A percentile compares a stretch with the other conserved stretches of the same genome.
These are phyloP conservation scores for Clarias gariepinus DNA, from an alignment of 2,113 vertebrate species.

Conservation along the genomic window DNA sequence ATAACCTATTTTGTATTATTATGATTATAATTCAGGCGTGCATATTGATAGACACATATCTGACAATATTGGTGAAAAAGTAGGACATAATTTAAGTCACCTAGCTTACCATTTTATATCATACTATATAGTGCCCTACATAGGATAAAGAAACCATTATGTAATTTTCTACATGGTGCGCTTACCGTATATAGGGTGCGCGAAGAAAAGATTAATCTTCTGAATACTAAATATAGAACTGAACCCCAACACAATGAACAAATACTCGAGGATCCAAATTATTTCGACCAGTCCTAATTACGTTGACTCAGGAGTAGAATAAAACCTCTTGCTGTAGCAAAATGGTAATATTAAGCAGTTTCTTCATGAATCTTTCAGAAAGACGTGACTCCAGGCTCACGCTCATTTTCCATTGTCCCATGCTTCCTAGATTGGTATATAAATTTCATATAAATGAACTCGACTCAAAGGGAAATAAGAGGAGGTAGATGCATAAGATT, in stretches of 20 bases:
- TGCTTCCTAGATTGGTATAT: neutral
- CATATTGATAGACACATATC: neutral
- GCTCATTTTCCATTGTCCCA: neutral
- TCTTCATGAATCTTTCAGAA: neutral
- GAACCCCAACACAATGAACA: neutral
- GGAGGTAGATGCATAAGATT: neutral
- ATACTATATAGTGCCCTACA: neutral
- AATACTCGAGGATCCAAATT: neutral
- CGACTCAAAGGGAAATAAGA: neutral
- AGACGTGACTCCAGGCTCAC: neutral
- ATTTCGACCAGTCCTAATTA: neutral
- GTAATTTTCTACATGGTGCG: neutral
- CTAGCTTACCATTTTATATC: no score
- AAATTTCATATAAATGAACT: neutral
- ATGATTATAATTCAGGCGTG: neutral
- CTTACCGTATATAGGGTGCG: neutral
- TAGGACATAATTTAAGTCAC: neutral
- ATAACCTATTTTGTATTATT: neutral
- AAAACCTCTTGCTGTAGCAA: neutral
- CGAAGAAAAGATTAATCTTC: neutral
- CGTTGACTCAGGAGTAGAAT: neutral
- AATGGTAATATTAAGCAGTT: constrained; percentile 8
- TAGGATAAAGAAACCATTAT: neutral
- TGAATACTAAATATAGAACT: neutral
- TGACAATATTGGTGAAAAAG: neutral